These are phyloP conservation scores for Drosophila hydei DNA, from an alignment of 1,140 invertebrate genomes.

Conservation along the genomic window DNA sequence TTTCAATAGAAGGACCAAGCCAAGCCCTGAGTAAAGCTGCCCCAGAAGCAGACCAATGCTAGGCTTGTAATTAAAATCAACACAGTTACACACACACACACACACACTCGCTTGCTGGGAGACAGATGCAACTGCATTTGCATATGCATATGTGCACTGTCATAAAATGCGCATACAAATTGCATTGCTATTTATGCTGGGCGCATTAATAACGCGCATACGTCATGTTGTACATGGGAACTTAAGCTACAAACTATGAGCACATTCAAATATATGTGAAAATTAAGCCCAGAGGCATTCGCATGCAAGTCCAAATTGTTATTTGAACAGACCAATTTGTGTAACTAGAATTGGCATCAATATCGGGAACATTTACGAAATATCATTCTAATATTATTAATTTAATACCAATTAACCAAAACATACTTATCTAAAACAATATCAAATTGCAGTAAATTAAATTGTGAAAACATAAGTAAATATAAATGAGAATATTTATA, in stretches of 20 bases:
- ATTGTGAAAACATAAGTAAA: no score
- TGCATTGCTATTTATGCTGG: constrained; percentile 65
- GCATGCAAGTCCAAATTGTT: constrained; percentile 1
- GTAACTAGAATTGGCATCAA: background rate
- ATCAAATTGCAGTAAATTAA: no score
- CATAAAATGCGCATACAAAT: constrained; percentile 78
- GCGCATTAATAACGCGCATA: constrained; percentile 73
- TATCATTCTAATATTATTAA: no score
- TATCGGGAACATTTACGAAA: background rate
- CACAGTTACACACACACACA: constrained; percentile 25
- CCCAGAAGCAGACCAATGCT: constrained; percentile 6
- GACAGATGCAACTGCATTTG: background rate
- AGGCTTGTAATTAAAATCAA: constrained; percentile 75
- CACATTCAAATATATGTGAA: background rate
- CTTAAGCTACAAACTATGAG: constrained; percentile 20
- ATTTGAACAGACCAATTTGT: constrained; percentile 18
- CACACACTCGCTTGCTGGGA: background rate
- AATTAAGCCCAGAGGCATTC: background rate
- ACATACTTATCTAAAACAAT: no score
- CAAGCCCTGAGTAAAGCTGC: background rate
- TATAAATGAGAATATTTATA: no score
- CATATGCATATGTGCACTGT: constrained; percentile 54
- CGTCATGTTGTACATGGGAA: constrained; percentile 59
- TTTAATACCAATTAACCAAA: no score
- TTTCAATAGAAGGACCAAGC: constrained; percentile 16